phyloP scores from a whole-genome alignment of 2,797 vertebrate genomes.

The Sebastes minor region DNA sequence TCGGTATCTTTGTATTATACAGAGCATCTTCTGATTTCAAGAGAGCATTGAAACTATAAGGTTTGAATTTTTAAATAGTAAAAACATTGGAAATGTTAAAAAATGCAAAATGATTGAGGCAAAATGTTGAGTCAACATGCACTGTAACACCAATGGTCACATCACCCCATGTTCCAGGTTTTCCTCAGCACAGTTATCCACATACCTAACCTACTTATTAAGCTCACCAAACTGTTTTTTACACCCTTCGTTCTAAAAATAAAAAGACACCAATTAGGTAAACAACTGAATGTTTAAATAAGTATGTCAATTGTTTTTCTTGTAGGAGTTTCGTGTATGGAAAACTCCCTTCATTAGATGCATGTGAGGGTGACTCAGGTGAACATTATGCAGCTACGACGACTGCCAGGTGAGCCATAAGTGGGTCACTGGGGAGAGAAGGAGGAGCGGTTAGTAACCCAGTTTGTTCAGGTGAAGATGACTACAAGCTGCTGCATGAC shows the following conservation, averaged over 20 bases:
- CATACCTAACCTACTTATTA: background rate
- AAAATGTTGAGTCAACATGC: background rate
- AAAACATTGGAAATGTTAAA: background rate
- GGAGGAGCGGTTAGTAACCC: background rate
- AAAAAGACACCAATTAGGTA: background rate
- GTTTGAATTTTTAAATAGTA: background rate
- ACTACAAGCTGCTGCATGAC: background rate
- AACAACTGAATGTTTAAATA: background rate
- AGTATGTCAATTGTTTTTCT: background rate
- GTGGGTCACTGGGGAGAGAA: constrained; percentile 35
- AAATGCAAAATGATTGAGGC: too few relatives aligned
- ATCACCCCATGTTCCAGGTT: background rate
- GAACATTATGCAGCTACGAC: constrained; percentile 6
- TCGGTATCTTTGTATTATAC: background rate
- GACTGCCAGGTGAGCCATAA: background rate
- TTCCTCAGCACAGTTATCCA: background rate
- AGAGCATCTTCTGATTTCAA: background rate
- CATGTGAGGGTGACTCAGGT: background rate
- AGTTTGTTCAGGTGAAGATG: constrained; percentile 21
- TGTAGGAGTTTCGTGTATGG: background rate
- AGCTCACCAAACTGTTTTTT: constrained; percentile 19
- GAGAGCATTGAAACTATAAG: background rate
- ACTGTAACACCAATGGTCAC: background rate
- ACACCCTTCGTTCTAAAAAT: background rate
- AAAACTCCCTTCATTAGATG: background rate